Base-by-base conservation (phyloP, 2,113 vertebrate genomes). In the Epinephelus moara region DNA sequence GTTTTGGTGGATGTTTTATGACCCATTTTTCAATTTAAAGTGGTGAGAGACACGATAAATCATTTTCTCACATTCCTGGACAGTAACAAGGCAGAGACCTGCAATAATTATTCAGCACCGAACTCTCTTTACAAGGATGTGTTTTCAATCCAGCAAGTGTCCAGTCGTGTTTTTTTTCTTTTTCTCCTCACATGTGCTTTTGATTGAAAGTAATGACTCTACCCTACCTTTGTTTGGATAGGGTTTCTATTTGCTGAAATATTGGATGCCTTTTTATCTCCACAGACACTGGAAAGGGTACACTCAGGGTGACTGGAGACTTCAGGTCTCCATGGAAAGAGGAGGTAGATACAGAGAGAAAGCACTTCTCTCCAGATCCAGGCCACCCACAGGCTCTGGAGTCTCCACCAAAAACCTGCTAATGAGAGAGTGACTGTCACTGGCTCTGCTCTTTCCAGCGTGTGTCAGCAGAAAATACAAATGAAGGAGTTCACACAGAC, bases 141-240 rank as follows among this genome's bases (percentile, higher is more conserved):
- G 67, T 78, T 81, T 86, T 80, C 64, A 82, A 64, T 88, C 52
- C 69, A 84, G 75, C 62, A 53, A 80, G 80, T 90, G 89, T 86
- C 88, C 89, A 88, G 81, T 87, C 82, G 33, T 23, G 9, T 68
- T 60, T 67, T 66, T 37, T 61, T 76, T 64, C 64, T 68, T 61
- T 71, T 78, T 75, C 23, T 23, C 49, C 74, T 64, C 74, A 89
- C 91, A 93, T 89, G 75, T 95, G 93, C 90, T 93, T 93, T 91
- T 92, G 79, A 92, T 94, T 91, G 75, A 87, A 85, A 45, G 80
- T 93, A 94, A 94, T 90, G 92, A 93, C 90, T 90, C 81, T 79
- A 70, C 83, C 81, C 81, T 86, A 93, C 91, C 91, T 93, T 89
- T 90, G 83, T 92, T 90, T 89, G 82, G 90, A 93, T 88, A 81